A percentile compares a stretch with the other conserved stretches of the same genome.
These are phyloP conservation scores for Griposia aprilina DNA, from an alignment of 2,888 invertebrate genomes.

Conservation along the genomic window DNA sequence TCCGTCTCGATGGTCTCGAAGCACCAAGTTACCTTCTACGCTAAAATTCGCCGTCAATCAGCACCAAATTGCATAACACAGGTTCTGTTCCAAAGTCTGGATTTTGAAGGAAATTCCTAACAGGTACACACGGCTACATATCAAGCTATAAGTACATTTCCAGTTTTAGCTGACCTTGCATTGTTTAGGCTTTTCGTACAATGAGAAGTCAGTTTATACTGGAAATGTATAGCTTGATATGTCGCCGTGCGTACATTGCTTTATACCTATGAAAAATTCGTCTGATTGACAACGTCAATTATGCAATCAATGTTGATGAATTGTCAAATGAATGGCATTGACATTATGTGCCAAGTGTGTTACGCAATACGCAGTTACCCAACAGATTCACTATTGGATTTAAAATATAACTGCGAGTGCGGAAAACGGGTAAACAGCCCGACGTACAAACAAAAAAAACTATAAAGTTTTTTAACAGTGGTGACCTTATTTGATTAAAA, in stretches of 20 bases:
- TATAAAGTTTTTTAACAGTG: conserved; percentile 24
- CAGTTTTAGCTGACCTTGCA: too few relatives aligned
- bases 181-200: too few relatives aligned
- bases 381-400: neutral
- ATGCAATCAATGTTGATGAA: neutral
- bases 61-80: neutral
- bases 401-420: neutral
- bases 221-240: too few relatives aligned
- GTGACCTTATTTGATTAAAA: conserved; percentile 48
- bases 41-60: neutral
- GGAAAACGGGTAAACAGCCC: neutral
- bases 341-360: too few relatives aligned
- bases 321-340: neutral
- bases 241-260: too few relatives aligned
- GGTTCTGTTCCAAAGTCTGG: neutral
- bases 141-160: too few relatives aligned
- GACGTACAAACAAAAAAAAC: conserved; percentile 4
- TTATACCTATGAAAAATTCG: neutral
- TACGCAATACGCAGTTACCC: neutral
- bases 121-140: neutral
- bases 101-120: neutral
- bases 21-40: neutral
- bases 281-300: neutral
- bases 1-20: too few relatives aligned
- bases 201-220: too few relatives aligned